Evolutionary conservation across 2,797 vertebrate genomes (phyloP).

Genomic region (Spheniscus humboldti): DNA sequence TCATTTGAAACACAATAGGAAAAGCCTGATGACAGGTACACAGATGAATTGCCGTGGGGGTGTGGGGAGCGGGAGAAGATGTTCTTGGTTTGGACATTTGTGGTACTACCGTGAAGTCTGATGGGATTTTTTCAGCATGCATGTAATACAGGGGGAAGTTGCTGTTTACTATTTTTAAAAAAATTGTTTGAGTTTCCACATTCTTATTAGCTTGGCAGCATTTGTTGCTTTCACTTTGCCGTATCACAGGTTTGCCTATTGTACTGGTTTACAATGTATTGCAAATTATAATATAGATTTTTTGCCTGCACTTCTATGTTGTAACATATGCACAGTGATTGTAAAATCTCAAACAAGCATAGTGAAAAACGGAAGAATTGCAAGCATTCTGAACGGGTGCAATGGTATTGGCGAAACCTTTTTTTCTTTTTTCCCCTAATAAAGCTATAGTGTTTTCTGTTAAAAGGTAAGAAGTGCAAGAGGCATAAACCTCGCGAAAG

Average conservation of each 20-base stretch:
- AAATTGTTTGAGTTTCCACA: slow-evolving; percentile 42
- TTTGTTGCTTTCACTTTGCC: slow-evolving; percentile 63
- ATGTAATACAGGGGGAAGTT: slow-evolving; percentile 14
- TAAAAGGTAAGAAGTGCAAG: slow-evolving; percentile 44
- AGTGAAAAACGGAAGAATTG: slow-evolving; percentile 3
- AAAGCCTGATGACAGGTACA: slow-evolving; percentile 12
- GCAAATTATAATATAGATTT: slow-evolving; percentile 52
- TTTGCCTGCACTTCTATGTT: slow-evolving; percentile 69
- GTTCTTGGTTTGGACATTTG: background rate
- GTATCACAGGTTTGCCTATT: slow-evolving; percentile 72
- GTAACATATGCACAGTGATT: slow-evolving; percentile 65
- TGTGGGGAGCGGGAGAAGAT: background rate
- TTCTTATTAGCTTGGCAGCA: slow-evolving; percentile 53
- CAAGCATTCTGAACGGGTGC: slow-evolving; percentile 14
- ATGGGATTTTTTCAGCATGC: background rate
- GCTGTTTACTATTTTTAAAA: slow-evolving; percentile 12
- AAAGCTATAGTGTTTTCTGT: slow-evolving; percentile 29
- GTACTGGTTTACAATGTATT: slow-evolving; percentile 69
- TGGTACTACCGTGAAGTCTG: background rate
- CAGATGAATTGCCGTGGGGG: background rate
- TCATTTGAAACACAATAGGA: background rate
- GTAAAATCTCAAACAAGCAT: slow-evolving; percentile 47
- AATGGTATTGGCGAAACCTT: slow-evolving; percentile 42
- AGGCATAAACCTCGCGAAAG: slow-evolving; percentile 16
- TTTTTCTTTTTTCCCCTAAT: background rate